These are phyloP conservation scores for Lichenostomus cassidix DNA, from an alignment of 2,113 vertebrate species.

Conservation along the genomic window DNA sequence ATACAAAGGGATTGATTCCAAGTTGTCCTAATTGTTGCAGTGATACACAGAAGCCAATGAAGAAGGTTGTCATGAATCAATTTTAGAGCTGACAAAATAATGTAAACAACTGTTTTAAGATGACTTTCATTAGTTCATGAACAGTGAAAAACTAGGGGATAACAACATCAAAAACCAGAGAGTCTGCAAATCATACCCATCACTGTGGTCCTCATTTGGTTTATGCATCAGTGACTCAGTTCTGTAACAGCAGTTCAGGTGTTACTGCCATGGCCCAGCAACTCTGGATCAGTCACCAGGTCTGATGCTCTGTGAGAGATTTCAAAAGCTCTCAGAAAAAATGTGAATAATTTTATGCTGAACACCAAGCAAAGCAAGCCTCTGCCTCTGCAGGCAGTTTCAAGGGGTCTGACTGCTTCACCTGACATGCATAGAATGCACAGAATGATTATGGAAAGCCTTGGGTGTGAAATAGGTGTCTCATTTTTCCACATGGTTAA, in stretches of 20 bases:
- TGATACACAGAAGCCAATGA: not conserved
- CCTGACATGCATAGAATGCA: not conserved
- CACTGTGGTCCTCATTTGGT: not conserved
- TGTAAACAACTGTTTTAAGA: not conserved
- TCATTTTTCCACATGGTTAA: not conserved
- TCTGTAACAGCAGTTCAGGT: not conserved
- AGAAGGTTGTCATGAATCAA: not conserved
- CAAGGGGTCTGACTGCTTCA: not conserved
- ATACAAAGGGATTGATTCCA: not conserved
- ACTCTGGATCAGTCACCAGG: not conserved
- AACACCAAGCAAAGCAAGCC: not conserved
- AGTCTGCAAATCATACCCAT: not conserved
- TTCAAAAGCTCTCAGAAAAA: not conserved
- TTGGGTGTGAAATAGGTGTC: not conserved
- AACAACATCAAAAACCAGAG: not conserved
- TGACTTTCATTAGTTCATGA: not conserved
- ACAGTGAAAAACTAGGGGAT: not conserved
- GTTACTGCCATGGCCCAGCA: not conserved
- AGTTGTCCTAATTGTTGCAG: not conserved
- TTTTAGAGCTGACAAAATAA: not conserved
- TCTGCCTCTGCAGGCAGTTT: not conserved
- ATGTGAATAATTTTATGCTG: not conserved
- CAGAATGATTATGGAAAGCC: not conserved
- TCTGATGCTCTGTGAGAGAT: not conserved
- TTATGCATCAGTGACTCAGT: not conserved